phyloP scores from a whole-genome alignment of 2,888 invertebrate species.

The Orchestes rusci region DNA sequence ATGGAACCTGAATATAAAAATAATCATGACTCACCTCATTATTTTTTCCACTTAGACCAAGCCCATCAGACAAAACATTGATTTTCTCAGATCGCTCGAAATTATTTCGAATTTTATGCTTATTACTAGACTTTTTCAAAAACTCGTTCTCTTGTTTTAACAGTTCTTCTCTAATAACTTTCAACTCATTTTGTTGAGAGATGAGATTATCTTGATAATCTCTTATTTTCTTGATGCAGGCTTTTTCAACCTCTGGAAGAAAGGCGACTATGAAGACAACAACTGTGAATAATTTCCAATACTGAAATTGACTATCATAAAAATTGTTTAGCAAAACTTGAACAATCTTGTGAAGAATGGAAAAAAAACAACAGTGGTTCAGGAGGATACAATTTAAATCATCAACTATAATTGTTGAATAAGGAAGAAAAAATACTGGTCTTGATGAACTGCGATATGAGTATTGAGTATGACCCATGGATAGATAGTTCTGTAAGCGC shows the following conservation, averaged over 20 bases:
- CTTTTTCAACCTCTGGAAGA: conserved; percentile 31
- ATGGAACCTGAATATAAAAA: too few relatives aligned
- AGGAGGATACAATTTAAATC: too few relatives aligned
- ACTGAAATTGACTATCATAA: too few relatives aligned
- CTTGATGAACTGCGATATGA: too few relatives aligned
- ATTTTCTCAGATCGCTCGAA: conserved; percentile 23
- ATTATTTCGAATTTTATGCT: conserved; percentile 25
- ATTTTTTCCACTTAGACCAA: conserved; percentile 23
- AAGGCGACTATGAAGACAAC: not conserved
- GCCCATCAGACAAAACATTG: conserved; percentile 28
- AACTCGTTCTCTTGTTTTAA: conserved; percentile 33
- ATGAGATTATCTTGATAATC: conserved; percentile 30
- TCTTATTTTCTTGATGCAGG: conserved; percentile 32
- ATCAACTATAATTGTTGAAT: too few relatives aligned
- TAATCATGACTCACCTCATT: conserved; percentile 20
- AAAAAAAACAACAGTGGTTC: too few relatives aligned
- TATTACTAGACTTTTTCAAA: conserved; percentile 29
- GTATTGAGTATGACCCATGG: too few relatives aligned
- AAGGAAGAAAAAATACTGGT: too few relatives aligned
- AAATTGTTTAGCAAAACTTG: too few relatives aligned
- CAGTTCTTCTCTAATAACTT: conserved; percentile 25
- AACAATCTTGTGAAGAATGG: too few relatives aligned
- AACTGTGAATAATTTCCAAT: not conserved
- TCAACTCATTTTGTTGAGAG: conserved; percentile 32
- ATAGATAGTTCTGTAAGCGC: too few relatives aligned